Conservation (phyloP, 2,113 vertebrate species). For the Tupaia tana region DNA sequence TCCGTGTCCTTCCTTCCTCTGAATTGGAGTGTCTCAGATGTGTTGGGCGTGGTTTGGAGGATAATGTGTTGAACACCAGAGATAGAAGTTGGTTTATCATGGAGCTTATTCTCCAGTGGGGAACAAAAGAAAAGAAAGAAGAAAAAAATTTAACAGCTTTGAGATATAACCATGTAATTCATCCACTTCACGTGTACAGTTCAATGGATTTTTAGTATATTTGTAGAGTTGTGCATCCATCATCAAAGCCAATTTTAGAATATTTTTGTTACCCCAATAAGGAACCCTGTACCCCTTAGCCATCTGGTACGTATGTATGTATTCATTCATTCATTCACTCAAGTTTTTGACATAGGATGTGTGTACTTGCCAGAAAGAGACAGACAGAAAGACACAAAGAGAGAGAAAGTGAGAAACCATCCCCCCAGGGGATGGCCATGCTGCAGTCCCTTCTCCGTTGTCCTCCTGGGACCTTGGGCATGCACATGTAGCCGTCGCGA, state of each 20-base stretch:
- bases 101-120: not conserved
- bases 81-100: not conserved
- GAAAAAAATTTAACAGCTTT: not conserved
- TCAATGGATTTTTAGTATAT: not conserved
- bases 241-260: not conserved
- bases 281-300: not conserved
- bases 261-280: not conserved
- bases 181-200: not conserved
- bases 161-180: not conserved
- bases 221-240: too few species aligned
- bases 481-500: too few species aligned
- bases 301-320: not conserved
- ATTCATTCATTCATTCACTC: too few species aligned
- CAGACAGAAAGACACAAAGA: too few species aligned
- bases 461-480: too few species aligned
- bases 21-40: not conserved
- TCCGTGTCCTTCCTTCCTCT: not conserved
- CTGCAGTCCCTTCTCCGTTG: too few species aligned
- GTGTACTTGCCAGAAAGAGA: too few species aligned
- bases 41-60: not conserved
- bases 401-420: too few species aligned
- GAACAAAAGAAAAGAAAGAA: not conserved
- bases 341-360: too few species aligned
- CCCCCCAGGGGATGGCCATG: too few species aligned
- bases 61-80: not conserved